phyloP scores from a whole-genome alignment of 2,888 invertebrate genomes.

The Quadriops clusia region DNA sequence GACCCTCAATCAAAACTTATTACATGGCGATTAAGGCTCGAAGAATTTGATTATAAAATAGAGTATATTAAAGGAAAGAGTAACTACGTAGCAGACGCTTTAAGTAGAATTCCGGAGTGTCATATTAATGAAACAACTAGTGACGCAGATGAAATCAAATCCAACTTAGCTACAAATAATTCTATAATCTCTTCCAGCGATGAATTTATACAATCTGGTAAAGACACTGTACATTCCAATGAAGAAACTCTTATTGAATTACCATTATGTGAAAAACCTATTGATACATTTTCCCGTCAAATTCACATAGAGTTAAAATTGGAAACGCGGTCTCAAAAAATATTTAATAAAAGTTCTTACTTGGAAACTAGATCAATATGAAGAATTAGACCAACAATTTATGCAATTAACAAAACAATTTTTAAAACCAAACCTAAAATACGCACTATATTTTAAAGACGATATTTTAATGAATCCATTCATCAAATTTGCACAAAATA shows the following conservation, averaged over 20 bases:
- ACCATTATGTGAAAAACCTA: neutral
- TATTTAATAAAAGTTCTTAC: too few species aligned
- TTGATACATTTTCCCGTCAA: neutral
- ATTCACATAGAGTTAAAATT: neutral
- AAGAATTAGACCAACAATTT: constrained; percentile 2
- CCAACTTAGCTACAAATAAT: neutral
- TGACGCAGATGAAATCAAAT: constrained; percentile 1
- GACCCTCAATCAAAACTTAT: constrained; percentile 7
- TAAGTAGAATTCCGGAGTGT: constrained; percentile 1
- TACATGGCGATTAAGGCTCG: constrained; percentile 1
- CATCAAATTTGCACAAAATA: neutral
- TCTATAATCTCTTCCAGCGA: neutral
- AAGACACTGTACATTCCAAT: neutral
- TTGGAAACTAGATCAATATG: too few species aligned
- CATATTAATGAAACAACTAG: too few species aligned
- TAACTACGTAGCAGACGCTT: constrained; percentile 6
- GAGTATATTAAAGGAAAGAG: constrained; percentile 2
- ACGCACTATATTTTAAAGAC: constrained; percentile 1
- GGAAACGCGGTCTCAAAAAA: too few species aligned
- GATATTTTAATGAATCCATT: neutral
- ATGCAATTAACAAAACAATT: constrained; percentile 1
- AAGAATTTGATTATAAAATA: constrained; percentile 7
- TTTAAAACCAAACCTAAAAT: neutral
- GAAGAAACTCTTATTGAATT: constrained; percentile 1
- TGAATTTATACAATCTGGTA: too few species aligned